phyloP scores from a whole-genome alignment of 2,113 vertebrate genomes.

The Bubo scandiacus region DNA sequence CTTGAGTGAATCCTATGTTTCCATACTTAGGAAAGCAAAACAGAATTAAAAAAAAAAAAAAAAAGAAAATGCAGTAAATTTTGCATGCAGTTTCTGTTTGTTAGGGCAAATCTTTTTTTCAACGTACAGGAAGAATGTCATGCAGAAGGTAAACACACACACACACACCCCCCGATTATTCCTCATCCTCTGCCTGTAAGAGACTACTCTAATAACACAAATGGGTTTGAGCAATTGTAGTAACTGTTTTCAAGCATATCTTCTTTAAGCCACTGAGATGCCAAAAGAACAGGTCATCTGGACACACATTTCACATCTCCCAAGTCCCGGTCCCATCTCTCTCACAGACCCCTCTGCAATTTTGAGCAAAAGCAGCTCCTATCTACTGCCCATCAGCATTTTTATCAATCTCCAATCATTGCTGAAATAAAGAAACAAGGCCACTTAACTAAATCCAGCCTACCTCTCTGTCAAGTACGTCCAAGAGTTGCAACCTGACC shows the following conservation, averaged over 20 bases:
- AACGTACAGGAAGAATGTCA: neutral
- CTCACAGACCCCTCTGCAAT: neutral
- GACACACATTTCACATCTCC: neutral
- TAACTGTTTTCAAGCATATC: neutral
- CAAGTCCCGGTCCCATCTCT: neutral
- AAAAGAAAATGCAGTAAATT: neutral
- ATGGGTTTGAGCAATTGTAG: fast-evolving
- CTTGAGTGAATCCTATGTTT: constrained; percentile 3
- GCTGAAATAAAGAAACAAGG: neutral
- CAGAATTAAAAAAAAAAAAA: neutral
- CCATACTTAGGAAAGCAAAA: neutral
- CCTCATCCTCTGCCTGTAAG: neutral
- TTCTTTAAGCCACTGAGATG: neutral
- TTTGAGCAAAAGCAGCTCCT: neutral
- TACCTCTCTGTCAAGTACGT: neutral
- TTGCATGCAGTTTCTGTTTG: neutral
- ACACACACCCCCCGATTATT: too few relatives aligned
- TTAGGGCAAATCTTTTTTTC: neutral
- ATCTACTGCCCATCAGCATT: neutral
- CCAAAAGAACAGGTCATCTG: neutral
- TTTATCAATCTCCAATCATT: neutral
- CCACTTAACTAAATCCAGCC: neutral
- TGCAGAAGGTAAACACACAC: neutral
- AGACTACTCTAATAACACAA: neutral
- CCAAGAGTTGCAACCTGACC: neutral